Evolutionary conservation across 2,888 invertebrate genomes (phyloP).

Genomic region (Bellardia bayeri): DNA sequence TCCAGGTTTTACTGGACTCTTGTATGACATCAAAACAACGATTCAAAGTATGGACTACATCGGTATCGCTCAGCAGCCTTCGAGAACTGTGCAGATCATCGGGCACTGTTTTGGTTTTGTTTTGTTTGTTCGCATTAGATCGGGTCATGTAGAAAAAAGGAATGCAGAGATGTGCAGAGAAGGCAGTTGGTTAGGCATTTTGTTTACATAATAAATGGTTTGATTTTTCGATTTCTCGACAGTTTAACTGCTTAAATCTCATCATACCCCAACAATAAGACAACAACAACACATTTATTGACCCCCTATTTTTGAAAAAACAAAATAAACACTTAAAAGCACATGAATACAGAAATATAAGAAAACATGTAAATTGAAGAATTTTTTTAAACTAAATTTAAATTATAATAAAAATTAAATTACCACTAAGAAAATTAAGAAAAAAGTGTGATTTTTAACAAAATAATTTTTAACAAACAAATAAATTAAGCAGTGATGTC

Average conservation of each 20-base stretch:
- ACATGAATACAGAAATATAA: slow-evolving; percentile 12
- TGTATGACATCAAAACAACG: slow-evolving; percentile 90
- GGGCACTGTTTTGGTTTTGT: slow-evolving; percentile 86
- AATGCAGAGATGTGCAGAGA: slow-evolving; percentile 70
- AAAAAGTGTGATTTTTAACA: neutral
- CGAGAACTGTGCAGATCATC: slow-evolving; percentile 91
- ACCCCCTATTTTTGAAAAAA: slow-evolving; percentile 43
- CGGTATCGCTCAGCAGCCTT: slow-evolving; percentile 88
- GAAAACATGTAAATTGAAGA: slow-evolving; percentile 31
- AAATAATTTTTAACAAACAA: neutral
- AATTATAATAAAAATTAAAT: neutral
- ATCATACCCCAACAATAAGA: slow-evolving; percentile 57
- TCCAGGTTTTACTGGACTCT: slow-evolving; percentile 84
- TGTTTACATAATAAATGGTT: slow-evolving; percentile 21
- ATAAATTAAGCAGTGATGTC: no score
- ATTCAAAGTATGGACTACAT: slow-evolving; percentile 89
- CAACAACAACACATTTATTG: slow-evolving; percentile 60
- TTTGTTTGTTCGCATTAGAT: slow-evolving; percentile 1
- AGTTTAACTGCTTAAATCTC: slow-evolving; percentile 53
- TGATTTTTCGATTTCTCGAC: slow-evolving; percentile 42
- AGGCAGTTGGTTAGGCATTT: slow-evolving; percentile 68
- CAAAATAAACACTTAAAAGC: slow-evolving; percentile 49
- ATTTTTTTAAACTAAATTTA: neutral
- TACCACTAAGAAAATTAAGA: neutral
- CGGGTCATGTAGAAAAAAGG: slow-evolving; percentile 31